Evolutionary conservation across 2,797 vertebrate species (phyloP), one percentile per base, ranked within the genome.

Genomic region (Natrix natrix): DNA sequence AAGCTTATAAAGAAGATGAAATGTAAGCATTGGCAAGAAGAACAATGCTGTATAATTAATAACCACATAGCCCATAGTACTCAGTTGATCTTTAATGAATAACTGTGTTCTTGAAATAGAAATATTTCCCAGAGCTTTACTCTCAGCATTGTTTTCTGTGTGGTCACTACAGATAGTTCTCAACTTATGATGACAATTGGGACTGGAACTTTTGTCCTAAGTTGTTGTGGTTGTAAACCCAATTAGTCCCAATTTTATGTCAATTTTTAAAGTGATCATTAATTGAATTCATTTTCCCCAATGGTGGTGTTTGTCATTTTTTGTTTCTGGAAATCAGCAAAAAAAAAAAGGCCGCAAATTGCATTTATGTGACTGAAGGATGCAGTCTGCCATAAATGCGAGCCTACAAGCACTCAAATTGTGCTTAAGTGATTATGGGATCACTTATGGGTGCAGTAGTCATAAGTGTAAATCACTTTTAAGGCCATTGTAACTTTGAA

Each of bases 11-110:
- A 83, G 52, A 90, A 91, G 20, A 78, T 32, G n/a, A 88, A 86
- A 86, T 20, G 48, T 66, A 63, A 48, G 88, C 92, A 8, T 78
- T 94, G 92, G 94, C 93, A 94, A 92, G 32, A 26, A 95, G 24
- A 28, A 94, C 86, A 93, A 55, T 96, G 95, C 92, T 66, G 92
- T 57, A 66, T 91, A 86, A 86, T 86, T 78, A 56, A 56, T 86
- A 48, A 37, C 87, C 43, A 14, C 4, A 56, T 89, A 12, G 92
- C 28, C 17, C 55, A 24, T 37, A 89, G 16, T 57, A 91, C 86
- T 12, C 54, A 60, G 1, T 54, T 74, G 20, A 90, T 69, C 52
- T 28, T 91, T 93, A 88, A 83, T 16, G 56, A 93, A 1, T 93
- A 78, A 61, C 92, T 95, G 94, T 24, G 94, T 66, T 91, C 90